These are phyloP conservation scores for Xenus cinereus DNA, from an alignment of 2,113 vertebrate genomes.

Conservation along the genomic window DNA sequence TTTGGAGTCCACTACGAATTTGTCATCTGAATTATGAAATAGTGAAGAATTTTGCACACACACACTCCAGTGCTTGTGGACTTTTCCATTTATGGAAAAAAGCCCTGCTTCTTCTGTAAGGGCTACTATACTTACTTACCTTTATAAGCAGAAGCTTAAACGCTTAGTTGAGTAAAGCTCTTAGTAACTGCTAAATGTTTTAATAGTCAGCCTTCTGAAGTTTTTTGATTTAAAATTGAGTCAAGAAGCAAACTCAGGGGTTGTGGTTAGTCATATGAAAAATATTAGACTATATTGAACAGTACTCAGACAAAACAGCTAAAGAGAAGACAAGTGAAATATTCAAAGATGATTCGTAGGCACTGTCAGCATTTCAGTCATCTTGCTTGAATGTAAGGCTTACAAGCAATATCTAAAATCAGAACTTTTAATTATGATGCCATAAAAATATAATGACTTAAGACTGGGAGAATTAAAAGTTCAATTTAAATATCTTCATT, in stretches of 20 bases:
- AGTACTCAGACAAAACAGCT: not conserved
- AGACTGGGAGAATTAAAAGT: not conserved
- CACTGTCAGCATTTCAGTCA: not conserved
- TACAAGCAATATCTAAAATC: not conserved
- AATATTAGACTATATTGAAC: not conserved
- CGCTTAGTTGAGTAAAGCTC: not conserved
- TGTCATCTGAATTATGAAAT: not conserved
- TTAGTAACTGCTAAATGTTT: not conserved
- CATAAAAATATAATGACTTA: not conserved
- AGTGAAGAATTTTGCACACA: not conserved
- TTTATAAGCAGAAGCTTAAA: not conserved
- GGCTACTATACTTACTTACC: not conserved
- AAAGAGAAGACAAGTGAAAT: not conserved
- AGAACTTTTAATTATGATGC: not conserved
- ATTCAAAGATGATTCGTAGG: not conserved
- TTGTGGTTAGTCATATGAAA: not conserved
- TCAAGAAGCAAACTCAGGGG: not conserved
- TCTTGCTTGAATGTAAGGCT: not conserved
- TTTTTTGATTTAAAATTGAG: not conserved
- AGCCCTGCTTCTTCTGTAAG: not conserved
- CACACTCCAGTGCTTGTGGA: not conserved
- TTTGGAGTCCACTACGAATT: not conserved
- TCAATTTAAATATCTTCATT: not conserved
- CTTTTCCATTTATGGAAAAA: not conserved
- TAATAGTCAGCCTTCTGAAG: not conserved